A percentile compares a stretch with the other conserved stretches of the same genome.
Conservation (phyloP, 2,113 vertebrate species). For the Osmerus eperlanus region DNA sequence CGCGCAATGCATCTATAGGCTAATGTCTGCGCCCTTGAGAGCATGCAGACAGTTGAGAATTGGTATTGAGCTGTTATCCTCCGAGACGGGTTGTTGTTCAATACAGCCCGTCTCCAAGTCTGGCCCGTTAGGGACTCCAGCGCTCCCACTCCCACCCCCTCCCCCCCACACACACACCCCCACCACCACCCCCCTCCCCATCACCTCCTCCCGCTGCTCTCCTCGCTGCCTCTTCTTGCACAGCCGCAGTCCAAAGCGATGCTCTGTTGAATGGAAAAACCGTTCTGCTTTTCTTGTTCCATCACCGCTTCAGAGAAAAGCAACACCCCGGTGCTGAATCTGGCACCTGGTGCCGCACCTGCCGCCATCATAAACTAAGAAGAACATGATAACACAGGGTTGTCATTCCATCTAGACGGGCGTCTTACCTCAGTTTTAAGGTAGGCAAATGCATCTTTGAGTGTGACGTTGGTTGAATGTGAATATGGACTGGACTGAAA, state of each 20-base stretch:
- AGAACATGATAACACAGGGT: constrained; percentile 56
- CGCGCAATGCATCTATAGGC: no score
- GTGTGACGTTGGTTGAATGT: constrained; percentile 13
- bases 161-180: constrained; percentile 10
- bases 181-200: constrained; percentile 6
- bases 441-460: constrained; percentile 44
- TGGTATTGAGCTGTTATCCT: background rate
- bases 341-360: constrained; percentile 50
- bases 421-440: constrained; percentile 65
- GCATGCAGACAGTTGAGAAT: no score
- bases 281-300: constrained; percentile 40
- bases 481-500: background rate
- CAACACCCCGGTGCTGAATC: constrained; percentile 44
- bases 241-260: constrained; percentile 68
- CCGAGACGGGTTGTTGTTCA: background rate
- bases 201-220: constrained; percentile 38
- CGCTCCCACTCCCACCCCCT: constrained; percentile 13
- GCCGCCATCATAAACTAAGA: constrained; percentile 31
- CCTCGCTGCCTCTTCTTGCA: constrained; percentile 44
- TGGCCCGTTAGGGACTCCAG: constrained; percentile 45
- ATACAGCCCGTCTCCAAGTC: constrained; percentile 26
- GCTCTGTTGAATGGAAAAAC: constrained; percentile 54
- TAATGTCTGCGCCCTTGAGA: no score
- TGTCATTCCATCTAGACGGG: constrained; percentile 55
- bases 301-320: constrained; percentile 34